Base-by-base conservation (phyloP, 2,113 vertebrate genomes). In the Chaenocephalus aceratus region DNA sequence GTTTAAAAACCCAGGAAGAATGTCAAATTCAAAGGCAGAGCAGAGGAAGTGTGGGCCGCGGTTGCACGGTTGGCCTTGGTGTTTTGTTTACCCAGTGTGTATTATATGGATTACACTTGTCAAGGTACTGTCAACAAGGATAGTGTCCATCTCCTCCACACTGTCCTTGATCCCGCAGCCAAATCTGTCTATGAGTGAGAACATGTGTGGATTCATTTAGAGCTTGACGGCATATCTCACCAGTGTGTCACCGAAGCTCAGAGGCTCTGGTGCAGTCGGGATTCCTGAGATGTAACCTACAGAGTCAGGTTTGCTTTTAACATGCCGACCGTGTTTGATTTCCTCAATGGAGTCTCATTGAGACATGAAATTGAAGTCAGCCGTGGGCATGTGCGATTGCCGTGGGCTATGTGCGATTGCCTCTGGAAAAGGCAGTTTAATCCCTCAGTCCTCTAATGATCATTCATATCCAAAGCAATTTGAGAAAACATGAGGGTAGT, bases 41-140 rank as follows among this genome's bases (percentile, higher is more conserved):
- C 77, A 76, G 84, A 93, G 92, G 93, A 93, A 92, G 85, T 88
- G 89, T 75, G 81, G 91, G 92, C 79, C 62, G 92, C 18, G 90
- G 92, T 93, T 93, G 80, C 92, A 90, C 79, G 92, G 84, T 89
- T 77, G 90, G 86, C 90, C 90, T 93, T 81, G 80, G 80, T 84
- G 87, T 88, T 88, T 84, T 95, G 94, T 94, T 95, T 95, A 94
- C 85, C 88, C 91, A 75, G 72, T 85, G 84, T 90, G 89, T 90
- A 94, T 91, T 93, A 87, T 88, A 84, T 67, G 77, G 92, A 94
- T 95, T 95, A 93, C 85, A 88, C 92, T 94, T 94, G 93, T 94
- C 95, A 95, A 92, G 92, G 90, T 94, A 94, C 93, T 95, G 95
- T 95, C 95, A 95, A 93, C 93, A 95, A 93, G 92, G 88, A 89